Conservation (phyloP, 2,888 invertebrate genomes). For the Acanthococcus lagerstroemiae region DNA sequence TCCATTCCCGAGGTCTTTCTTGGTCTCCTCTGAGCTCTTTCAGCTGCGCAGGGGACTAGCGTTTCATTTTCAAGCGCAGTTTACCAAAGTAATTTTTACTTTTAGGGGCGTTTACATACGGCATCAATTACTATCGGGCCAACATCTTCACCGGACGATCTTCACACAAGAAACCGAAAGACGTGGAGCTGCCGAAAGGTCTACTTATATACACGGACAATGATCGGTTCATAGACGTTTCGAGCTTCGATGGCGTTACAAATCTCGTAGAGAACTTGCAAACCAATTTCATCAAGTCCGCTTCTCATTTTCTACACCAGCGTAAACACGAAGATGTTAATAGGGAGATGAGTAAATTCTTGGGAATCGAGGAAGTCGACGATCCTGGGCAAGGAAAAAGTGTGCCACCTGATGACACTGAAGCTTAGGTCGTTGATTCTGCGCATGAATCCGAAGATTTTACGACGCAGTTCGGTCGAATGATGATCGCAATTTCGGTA, state of each 20-base stretch:
- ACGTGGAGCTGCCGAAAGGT: slow-evolving; percentile 43
- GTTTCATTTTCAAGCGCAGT: too few species aligned
- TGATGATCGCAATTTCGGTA: too few species aligned
- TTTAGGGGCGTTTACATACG: slow-evolving; percentile 48
- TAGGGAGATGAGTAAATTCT: slow-evolving; percentile 46
- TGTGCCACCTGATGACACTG: slow-evolving; percentile 20
- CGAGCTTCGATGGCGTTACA: slow-evolving; percentile 34
- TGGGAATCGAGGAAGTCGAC: slow-evolving; percentile 33
- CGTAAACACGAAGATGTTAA: slow-evolving; percentile 49
- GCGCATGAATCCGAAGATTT: not conserved
- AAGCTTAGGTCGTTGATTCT: slow-evolving; percentile 8
- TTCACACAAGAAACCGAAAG: slow-evolving; percentile 35
- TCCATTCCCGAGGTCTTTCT: too few species aligned
- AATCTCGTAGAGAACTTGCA: slow-evolving; percentile 43
- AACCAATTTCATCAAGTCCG: slow-evolving; percentile 44
- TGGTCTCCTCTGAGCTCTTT: too few species aligned
- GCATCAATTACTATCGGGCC: slow-evolving; percentile 51
- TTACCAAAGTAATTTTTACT: slow-evolving; percentile 35
- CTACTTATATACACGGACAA: slow-evolving; percentile 44
- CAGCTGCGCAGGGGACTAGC: too few species aligned
- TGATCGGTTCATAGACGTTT: slow-evolving; percentile 42
- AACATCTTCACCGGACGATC: slow-evolving; percentile 39
- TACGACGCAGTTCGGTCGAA: too few species aligned
- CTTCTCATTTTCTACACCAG: slow-evolving; percentile 50
- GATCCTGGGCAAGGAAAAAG: slow-evolving; percentile 10